Base-by-base conservation (phyloP, 2,113 vertebrate genomes). In the Rissa tridactyla region DNA sequence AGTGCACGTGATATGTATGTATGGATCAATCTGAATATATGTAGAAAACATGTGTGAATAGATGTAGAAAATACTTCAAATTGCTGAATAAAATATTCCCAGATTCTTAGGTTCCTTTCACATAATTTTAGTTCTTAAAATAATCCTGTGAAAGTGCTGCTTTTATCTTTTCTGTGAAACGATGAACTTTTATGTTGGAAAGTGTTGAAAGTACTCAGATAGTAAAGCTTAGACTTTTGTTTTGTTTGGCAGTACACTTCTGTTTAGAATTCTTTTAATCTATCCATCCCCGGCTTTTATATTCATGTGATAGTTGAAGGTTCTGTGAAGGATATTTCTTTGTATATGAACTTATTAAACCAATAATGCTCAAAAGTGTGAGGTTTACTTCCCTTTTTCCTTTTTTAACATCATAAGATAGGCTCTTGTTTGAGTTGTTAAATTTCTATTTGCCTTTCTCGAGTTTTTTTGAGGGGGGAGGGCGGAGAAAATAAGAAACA, bases 211-310 rank as follows among this genome's bases (percentile, higher is more conserved):
- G 94, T 97, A 94, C 96, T 97, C 93, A 84, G 92, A 98, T 97
- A 98, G 97, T 96, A 97, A 97, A 98, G 94, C 95, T 96, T 96
- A 95, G 92, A 96, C 92, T 98, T 98, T 95, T 99, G 98, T 99
- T 99, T 99, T 98, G 97, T 98, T 99, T 99, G 98, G 98, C 98
- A 94, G 98, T 98, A 97, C 97, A 91, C 95, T 98, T 98, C 98
- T 98, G 97, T 98, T 99, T 98, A 98, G 98, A 99, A 98, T 98
- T 98, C 98, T 96, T 99, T 98, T 98, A 98, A 99, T 99, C 98
- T 98, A 97, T 98, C 98, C 97, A 92, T 97, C 98, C 96, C 94
- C 87, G 98, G 96, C 97, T 97, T 98, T 98, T 98, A 96, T 97
- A 97, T 98, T 98, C 97, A 97, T 98, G 97, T 98, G 97, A 98